phyloP scores from a whole-genome alignment of 2,797 vertebrate species.

The Amphiprion clarkii region DNA sequence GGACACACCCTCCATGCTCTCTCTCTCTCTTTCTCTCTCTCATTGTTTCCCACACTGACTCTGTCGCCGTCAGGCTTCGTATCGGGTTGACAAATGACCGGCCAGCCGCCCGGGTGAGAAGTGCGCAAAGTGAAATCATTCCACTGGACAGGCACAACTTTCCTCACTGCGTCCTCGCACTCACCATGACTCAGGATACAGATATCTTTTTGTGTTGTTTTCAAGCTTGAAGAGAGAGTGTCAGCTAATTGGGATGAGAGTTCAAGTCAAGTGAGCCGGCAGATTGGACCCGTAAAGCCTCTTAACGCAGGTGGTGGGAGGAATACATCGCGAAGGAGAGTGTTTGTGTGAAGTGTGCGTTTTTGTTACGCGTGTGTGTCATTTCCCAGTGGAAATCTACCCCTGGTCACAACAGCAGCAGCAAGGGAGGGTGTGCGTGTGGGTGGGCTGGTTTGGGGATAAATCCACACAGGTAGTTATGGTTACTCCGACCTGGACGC shows the following conservation, averaged over 20 bases:
- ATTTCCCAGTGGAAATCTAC: conserved; percentile 61
- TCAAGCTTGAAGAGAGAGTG: conserved; percentile 52
- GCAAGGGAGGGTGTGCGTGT: conserved; percentile 38
- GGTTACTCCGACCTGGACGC: conserved; percentile 54
- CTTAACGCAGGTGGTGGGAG: conserved; percentile 82
- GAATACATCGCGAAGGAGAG: conserved; percentile 60
- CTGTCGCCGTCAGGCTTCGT: conserved; percentile 61
- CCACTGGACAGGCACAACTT: conserved; percentile 54
- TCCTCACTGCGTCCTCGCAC: conserved; percentile 4
- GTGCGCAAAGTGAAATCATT: conserved; percentile 57
- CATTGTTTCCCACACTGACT: conserved; percentile 75
- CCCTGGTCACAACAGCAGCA: conserved; percentile 46
- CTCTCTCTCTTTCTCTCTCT: conserved; percentile 43
- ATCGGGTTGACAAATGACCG: conserved; percentile 63
- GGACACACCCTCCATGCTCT: conserved; percentile 81
- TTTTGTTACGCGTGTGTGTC: conserved; percentile 25
- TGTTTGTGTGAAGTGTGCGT: conserved; percentile 44
- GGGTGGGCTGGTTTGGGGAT: conserved; percentile 30
- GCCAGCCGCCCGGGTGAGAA: conserved; percentile 49
- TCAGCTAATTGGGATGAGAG: conserved; percentile 84
- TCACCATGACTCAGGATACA: neutral
- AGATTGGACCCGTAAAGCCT: conserved; percentile 85
- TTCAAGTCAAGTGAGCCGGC: conserved; percentile 83
- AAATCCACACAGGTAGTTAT: conserved; percentile 38
- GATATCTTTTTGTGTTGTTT: neutral